Evolutionary conservation across 2,797 vertebrate species (phyloP).

Genomic region (Protosalanx chinensis): DNA sequence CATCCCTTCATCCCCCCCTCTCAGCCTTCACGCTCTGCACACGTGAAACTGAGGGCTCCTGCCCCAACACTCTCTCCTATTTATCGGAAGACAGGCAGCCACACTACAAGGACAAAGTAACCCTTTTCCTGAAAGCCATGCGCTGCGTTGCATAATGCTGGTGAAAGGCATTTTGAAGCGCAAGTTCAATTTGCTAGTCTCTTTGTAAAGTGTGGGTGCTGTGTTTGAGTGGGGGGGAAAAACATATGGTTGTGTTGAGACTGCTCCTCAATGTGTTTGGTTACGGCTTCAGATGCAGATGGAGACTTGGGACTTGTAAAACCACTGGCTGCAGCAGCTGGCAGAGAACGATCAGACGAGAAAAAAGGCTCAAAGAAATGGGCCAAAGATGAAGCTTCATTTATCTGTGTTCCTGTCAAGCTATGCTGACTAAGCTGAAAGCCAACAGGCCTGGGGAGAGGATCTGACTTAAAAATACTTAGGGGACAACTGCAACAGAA

Average conservation of each 20-base stretch:
- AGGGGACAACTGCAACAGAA: neutral
- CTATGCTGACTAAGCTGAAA: neutral
- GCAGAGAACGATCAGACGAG: neutral
- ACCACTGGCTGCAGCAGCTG: constrained; percentile 37
- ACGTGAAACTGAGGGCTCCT: neutral
- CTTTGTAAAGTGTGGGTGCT: neutral
- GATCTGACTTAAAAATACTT: neutral
- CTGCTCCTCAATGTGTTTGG: constrained; percentile 32
- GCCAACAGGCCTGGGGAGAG: neutral
- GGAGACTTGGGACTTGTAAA: constrained; percentile 45
- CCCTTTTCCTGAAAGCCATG: neutral
- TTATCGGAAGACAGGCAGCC: neutral
- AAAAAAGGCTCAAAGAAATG: neutral
- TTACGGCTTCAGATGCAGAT: constrained; percentile 13
- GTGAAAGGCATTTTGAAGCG: neutral
- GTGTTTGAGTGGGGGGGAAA: constrained; percentile 24
- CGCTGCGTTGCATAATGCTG: neutral
- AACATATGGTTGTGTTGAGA: constrained; percentile 42
- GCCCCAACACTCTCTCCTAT: neutral
- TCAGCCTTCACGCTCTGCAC: neutral
- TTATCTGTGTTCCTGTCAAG: neutral
- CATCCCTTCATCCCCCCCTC: too few species aligned
- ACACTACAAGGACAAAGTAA: neutral
- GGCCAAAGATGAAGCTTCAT: neutral
- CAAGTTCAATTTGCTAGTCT: neutral